Base-by-base conservation (phyloP, 2,797 vertebrate genomes). In the Etheostoma nigrum region DNA sequence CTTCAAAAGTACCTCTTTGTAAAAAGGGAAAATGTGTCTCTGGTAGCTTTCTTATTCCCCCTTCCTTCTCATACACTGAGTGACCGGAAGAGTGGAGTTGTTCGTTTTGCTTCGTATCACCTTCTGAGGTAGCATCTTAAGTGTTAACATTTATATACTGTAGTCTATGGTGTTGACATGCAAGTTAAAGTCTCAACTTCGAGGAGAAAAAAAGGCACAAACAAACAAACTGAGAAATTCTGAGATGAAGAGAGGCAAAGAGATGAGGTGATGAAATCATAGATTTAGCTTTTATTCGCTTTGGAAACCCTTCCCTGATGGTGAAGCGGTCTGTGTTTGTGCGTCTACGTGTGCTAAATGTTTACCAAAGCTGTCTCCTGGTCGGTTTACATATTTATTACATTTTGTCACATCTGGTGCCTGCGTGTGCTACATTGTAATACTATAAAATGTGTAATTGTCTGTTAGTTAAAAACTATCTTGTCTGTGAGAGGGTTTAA, bases 381-480 rank as follows among this genome's bases (percentile, higher is more conserved):
- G 75, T 71, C 82, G 75, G 79, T 57, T 71, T 2, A 30, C 1
- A 12, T 55, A 4, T 19, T 40, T 71, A 21, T 40, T 59, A 16
- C 25, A 36, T 51, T 70, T 68, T 15, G 33, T 70, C 79, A 81
- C 74, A 81, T 84, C 76, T 76, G 75, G 84, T 87, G 86, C 85
- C 86, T 84, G 83, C 73, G 79, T 42, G 84, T 88, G 68, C 62
- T 36, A 40, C 45, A 30, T 47, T 66, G 76, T 84, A 51, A 54
- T 64, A 75, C 30, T 76, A 62, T 76, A 30, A 60, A 59, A 61
- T n/a, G 33, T 79, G 75, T 81, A 76, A 48, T 0, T 59, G 65
- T 84, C 40, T 23, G 74, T 80, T 45, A 47, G 42, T 33, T 59
- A 40, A 74, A 65, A 65, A 3, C 60, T 55, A 52, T 75, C n/a